Evolutionary conservation across 2,113 vertebrate genomes (phyloP).

Genomic region (Chionis minor): DNA sequence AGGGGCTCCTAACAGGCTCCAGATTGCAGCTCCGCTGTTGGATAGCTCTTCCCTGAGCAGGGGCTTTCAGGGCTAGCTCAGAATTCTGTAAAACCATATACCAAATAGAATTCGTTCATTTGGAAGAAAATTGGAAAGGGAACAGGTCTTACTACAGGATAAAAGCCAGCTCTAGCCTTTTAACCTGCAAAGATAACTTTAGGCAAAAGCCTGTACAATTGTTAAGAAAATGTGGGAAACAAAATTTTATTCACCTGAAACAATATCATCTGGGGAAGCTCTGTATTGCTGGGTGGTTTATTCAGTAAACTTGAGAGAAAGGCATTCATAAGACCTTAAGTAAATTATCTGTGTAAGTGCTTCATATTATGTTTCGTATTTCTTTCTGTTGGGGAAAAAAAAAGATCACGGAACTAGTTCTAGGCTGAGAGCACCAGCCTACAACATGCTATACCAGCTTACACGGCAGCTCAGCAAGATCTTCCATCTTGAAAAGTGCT

Average conservation of each 20-base stretch:
- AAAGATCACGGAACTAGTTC: neutral
- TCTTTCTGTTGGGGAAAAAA: neutral
- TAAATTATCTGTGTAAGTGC: neutral
- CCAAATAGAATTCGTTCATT: neutral
- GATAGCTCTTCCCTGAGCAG: neutral
- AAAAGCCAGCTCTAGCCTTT: neutral
- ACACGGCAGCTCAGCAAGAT: neutral
- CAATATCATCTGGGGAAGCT: neutral
- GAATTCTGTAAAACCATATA: neutral
- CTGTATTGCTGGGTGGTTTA: neutral
- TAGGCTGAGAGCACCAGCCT: neutral
- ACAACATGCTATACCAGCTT: neutral
- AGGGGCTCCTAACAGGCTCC: neutral
- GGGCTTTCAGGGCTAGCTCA: neutral
- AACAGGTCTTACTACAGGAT: neutral
- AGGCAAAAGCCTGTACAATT: neutral
- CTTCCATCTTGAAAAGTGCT: neutral
- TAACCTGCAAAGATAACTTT: neutral
- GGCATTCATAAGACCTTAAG: neutral
- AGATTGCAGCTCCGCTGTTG: neutral
- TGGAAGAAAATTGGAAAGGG: neutral
- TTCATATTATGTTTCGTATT: neutral
- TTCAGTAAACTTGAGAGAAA: neutral
- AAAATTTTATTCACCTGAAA: neutral
- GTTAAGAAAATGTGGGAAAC: neutral